Base-by-base conservation (phyloP, 2,797 vertebrate genomes). In the Arctocebus calabarensis region DNA sequence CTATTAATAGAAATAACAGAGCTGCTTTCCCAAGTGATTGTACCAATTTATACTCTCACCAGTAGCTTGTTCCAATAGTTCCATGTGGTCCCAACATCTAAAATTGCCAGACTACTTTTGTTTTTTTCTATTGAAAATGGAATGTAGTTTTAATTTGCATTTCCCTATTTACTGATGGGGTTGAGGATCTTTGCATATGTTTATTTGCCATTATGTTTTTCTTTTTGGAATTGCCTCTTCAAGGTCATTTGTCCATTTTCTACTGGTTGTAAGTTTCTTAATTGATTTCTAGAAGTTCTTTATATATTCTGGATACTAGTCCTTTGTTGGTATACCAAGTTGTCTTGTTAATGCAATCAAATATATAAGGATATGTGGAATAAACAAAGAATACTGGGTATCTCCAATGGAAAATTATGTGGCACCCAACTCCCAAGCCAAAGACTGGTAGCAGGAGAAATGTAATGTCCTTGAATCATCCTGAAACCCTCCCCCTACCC, bases 281-380 rank as follows among this genome's bases (percentile, higher is more conserved):
- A 73, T 8, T 89, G 16, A 45, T 71, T 52, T 40, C 7, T 71
- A 90, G 23, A 8, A 55, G 66, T 59, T 40, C 48, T 52, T 52
- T 52, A 52, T 52, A 52, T 52, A 52, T 52, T 52, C 48, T 52
- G 48, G 48, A 52, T 88, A 48, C 8, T 66, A 43, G 62, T 55
- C 17, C 43, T 87, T 83, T 83, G 59, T 70, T 74, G 52, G 37
- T 79, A 81, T 45, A 64, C 48, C 82, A 71, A 73, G 73, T 45
- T 34, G 79, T 83, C 77, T 48, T 48, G 13, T 64, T 78, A 95
- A 93, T 74, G 7, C 45, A 70, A 13, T 59, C 7, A 52, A 52
- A 75, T 70, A 70, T 43, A 27, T 62, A 89, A 82, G 66, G 88
- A 85, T 62, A 86, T 77, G 70, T 73, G 45, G 29, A 85, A 78